phyloP scores from a whole-genome alignment of 2,113 vertebrate genomes.

The Tychaedon coryphoeus region DNA sequence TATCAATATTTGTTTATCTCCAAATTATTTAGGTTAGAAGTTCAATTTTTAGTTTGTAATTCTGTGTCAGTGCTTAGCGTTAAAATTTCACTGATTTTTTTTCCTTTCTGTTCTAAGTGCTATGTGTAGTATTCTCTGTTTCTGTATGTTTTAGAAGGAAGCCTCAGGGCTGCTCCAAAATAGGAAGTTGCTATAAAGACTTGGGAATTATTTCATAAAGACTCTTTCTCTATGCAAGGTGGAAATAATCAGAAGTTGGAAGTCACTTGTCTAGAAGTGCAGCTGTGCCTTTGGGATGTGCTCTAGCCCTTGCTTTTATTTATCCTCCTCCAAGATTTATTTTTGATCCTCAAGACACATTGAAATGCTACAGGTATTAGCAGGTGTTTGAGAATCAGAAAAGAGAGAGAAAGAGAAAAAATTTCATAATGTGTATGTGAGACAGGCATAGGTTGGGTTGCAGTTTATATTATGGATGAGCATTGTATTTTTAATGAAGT shows the following conservation, averaged over 20 bases:
- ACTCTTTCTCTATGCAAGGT: background rate
- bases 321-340: background rate
- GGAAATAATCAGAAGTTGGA: background rate
- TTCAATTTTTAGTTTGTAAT: background rate
- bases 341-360: background rate
- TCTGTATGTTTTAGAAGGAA: background rate
- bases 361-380: background rate
- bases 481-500: background rate
- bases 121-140: background rate
- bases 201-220: background rate
- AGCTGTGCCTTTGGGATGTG: background rate
- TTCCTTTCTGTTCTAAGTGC: background rate
- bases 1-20: background rate
- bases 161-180: background rate
- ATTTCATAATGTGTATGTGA: background rate
- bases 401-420: background rate
- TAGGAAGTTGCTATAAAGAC: background rate
- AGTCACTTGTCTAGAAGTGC: background rate
- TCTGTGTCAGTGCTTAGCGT: fast-evolving
- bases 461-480: background rate
- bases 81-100: background rate
- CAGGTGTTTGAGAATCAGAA: background rate
- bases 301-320: background rate
- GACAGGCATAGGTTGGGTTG: fast-evolving
- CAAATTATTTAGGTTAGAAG: background rate